These are phyloP conservation scores for Muntiacus muntjak DNA, from an alignment of 2,113 vertebrate species.

Conservation along the genomic window DNA sequence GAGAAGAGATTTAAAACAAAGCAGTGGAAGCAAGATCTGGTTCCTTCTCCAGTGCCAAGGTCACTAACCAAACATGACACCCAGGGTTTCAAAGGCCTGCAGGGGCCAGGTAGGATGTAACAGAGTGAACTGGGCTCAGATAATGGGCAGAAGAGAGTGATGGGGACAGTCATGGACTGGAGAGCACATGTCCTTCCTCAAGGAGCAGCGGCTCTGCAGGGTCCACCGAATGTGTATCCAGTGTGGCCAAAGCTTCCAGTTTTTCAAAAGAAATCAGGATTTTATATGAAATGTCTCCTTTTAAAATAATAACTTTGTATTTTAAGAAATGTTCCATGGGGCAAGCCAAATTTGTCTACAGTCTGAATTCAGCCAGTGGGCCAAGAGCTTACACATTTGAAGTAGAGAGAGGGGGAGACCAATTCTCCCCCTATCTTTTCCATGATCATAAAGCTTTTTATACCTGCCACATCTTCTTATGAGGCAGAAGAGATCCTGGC, in stretches of 20 bases:
- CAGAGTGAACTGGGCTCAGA: neutral
- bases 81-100: neutral
- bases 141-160: neutral
- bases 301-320: neutral
- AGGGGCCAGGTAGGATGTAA: neutral
- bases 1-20: neutral
- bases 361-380: neutral
- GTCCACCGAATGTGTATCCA: neutral
- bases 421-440: neutral
- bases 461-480: neutral
- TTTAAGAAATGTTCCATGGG: neutral
- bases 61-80: neutral
- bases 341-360: neutral
- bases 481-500: neutral
- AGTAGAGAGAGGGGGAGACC: neutral
- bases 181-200: neutral
- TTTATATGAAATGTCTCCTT: neutral
- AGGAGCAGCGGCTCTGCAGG: neutral
- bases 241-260: neutral
- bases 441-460: neutral
- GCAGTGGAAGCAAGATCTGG: neutral
- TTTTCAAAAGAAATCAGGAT: conserved; percentile 21
- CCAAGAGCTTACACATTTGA: neutral
- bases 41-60: neutral
- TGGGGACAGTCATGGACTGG: neutral